A percentile compares a stretch with the other conserved stretches of the same genome.
These are phyloP conservation scores for Planococcus citri DNA, from an alignment of 1,140 invertebrate species.

Conservation along the genomic window DNA sequence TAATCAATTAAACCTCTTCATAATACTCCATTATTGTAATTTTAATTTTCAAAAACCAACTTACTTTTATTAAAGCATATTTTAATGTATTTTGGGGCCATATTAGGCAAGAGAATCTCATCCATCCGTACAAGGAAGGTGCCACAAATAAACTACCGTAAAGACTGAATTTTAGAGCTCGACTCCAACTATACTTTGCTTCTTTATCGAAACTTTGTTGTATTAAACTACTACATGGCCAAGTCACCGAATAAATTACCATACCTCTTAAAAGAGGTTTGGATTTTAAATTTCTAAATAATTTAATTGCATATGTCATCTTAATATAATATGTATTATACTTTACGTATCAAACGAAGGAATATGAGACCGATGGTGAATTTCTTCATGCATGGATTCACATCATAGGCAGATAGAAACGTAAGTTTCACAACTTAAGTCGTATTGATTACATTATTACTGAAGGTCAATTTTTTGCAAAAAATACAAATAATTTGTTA, in stretches of 20 bases:
- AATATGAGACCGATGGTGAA: too few species aligned
- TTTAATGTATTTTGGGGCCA: conserved; percentile 51
- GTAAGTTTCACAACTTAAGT: too few species aligned
- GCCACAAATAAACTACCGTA: conserved; percentile 57
- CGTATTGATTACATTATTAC: too few species aligned
- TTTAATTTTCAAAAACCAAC: not conserved
- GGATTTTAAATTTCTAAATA: not conserved
- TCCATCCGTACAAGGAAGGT: conserved; percentile 55
- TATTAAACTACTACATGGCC: conserved; percentile 48
- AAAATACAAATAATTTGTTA: too few species aligned
- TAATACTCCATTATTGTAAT: not conserved
- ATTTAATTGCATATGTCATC: not conserved
- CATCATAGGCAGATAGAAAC: too few species aligned
- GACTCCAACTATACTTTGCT: conserved; percentile 27
- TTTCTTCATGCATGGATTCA: too few species aligned
- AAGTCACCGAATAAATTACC: conserved; percentile 52
- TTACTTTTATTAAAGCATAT: conserved; percentile 51
- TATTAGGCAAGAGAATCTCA: conserved; percentile 45
- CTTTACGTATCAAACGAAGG: too few species aligned
- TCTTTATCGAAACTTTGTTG: conserved; percentile 40
- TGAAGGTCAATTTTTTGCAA: too few species aligned
- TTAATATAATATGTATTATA: too few species aligned
- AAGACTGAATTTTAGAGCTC: conserved; percentile 48
- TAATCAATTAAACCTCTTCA: not conserved
- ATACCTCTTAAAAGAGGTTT: conserved; percentile 43